Conservation (phyloP, 2,888 invertebrate species). For the Cylindroiulus punctatus region DNA sequence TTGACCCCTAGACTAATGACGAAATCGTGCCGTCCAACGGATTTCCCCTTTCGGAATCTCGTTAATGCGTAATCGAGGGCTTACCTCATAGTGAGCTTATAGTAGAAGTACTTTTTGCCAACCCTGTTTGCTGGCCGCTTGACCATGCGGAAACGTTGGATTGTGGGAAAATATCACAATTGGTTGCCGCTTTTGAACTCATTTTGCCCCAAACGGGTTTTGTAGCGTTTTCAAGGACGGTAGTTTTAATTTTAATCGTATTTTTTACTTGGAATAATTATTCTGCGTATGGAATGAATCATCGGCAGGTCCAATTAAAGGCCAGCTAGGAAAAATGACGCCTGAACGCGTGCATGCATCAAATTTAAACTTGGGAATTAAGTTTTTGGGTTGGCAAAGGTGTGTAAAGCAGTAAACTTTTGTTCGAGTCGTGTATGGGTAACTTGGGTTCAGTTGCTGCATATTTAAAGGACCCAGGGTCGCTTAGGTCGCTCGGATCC, state of each 20-base stretch:
- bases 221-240: slow-evolving; percentile 2
- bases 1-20: not conserved
- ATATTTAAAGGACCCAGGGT: no score
- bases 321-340: not conserved
- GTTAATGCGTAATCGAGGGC: not conserved
- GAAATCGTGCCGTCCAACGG: not conserved
- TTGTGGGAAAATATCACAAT: not conserved
- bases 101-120: not conserved
- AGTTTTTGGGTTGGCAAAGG: not conserved
- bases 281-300: not conserved
- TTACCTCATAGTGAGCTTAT: not conserved
- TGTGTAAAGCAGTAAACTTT: not conserved
- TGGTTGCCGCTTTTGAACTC: not conserved
- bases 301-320: not conserved
- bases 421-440: not conserved
- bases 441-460: no score
- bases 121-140: not conserved
- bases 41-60: not conserved
- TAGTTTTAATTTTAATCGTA: not conserved
- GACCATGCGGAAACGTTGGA: not conserved
- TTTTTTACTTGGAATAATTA: not conserved
- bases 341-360: not conserved
- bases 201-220: slow-evolving; percentile 3
- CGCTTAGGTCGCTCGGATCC: no score
- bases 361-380: no score